A percentile compares a stretch with the other conserved stretches of the same genome.
Conservation (phyloP, 2,888 invertebrate species). For the Drosophila putrida region DNA sequence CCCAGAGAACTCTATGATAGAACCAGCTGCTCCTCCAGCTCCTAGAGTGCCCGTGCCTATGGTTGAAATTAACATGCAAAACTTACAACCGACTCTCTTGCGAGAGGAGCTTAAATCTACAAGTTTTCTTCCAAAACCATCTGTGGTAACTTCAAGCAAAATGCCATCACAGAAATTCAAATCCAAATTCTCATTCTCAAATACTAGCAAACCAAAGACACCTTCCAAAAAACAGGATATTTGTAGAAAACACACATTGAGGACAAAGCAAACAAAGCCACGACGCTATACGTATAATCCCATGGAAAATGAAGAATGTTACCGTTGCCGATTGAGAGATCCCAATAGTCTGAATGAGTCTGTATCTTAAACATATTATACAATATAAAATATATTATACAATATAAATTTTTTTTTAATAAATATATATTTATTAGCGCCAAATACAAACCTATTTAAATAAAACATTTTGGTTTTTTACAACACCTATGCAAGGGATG, state of each 20-base stretch:
- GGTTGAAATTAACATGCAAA: constrained; percentile 70
- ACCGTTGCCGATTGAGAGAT: constrained; percentile 46
- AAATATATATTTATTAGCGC: constrained; percentile 10
- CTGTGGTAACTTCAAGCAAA: background rate
- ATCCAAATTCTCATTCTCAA: background rate
- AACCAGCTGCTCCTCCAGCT: background rate
- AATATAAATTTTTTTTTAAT: constrained; percentile 16
- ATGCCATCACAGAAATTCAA: background rate
- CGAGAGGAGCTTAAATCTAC: constrained; percentile 45
- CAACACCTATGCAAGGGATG: background rate
- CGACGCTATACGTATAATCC: background rate
- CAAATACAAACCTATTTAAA: background rate
- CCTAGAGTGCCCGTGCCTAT: constrained; percentile 47
- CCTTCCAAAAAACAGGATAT: background rate
- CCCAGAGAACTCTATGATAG: background rate
- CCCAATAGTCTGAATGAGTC: constrained; percentile 2
- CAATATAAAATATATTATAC: too few relatives aligned
- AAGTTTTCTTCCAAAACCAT: constrained; percentile 9
- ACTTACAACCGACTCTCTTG: constrained; percentile 43
- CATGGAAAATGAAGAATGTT: constrained; percentile 23
- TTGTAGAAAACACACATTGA: constrained; percentile 22
- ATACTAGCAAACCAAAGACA: background rate
- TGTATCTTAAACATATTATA: background rate
- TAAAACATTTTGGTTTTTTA: background rate
- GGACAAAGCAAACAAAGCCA: background rate